Percentiles rank a stretch among this genome's conserved stretches.
These are phyloP conservation scores for Python bivittatus DNA, from an alignment of 2,113 vertebrate genomes.

Conservation along the genomic window DNA sequence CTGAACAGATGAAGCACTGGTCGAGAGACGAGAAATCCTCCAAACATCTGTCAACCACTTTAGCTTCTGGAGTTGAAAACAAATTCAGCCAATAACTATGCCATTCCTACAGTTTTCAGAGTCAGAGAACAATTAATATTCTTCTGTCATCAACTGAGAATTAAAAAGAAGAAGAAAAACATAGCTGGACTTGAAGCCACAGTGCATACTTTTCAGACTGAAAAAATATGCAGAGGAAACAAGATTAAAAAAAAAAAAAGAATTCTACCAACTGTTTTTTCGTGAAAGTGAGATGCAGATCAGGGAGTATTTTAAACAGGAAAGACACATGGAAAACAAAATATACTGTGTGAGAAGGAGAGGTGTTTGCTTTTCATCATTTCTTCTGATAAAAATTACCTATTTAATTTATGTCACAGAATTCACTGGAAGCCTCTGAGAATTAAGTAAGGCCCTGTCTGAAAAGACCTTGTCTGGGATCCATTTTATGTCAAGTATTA, in stretches of 20 bases:
- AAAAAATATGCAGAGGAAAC: neutral
- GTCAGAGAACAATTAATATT: constrained; percentile 3
- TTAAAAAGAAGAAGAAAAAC: neutral
- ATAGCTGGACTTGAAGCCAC: accelerated
- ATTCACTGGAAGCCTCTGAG: neutral
- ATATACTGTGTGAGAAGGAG: neutral
- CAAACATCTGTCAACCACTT: constrained; percentile 43
- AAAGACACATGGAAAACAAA: neutral
- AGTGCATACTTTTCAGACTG: accelerated
- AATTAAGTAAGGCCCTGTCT: neutral
- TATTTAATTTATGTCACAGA: neutral
- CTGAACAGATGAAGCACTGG: constrained; percentile 40
- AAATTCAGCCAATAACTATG: constrained; percentile 23
- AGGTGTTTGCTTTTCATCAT: neutral
- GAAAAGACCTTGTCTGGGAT: neutral
- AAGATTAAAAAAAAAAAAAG: neutral
- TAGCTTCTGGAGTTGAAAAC: constrained; percentile 24
- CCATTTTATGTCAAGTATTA: too few relatives aligned
- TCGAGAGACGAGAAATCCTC: constrained; percentile 54
- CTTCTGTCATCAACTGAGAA: neutral
- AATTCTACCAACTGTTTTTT: neutral
- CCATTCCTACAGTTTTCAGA: neutral
- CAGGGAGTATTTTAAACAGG: neutral
- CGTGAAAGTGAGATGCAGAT: neutral
- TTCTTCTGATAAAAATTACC: neutral